Conservation (phyloP, 2,888 invertebrate genomes). For the Polyploca ridens region DNA sequence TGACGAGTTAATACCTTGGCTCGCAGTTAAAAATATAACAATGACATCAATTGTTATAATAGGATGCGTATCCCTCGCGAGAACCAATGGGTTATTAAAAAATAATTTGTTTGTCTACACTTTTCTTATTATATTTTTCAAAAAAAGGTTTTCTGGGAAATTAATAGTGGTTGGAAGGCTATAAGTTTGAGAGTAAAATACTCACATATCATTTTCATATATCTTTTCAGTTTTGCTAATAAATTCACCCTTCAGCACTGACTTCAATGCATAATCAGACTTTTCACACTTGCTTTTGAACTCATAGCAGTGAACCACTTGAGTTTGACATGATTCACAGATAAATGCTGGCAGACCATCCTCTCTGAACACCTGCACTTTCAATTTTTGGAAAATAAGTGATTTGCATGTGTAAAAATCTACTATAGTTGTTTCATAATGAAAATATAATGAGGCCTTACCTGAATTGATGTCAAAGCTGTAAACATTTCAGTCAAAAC, state of each 20-base stretch:
- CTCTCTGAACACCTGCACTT: constrained; percentile 41
- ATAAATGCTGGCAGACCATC: constrained; percentile 57
- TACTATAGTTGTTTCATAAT: not conserved
- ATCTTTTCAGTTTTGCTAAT: constrained; percentile 35
- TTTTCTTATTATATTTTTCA: no score
- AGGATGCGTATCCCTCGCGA: no score
- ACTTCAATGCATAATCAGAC: constrained; percentile 60
- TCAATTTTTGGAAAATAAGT: constrained; percentile 9
- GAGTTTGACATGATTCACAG: constrained; percentile 55
- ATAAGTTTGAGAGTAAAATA: constrained; percentile 17
- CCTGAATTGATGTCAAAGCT: constrained; percentile 62
- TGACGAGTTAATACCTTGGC: no score
- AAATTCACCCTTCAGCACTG: constrained; percentile 50
- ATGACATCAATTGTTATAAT: no score
- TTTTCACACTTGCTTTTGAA: constrained; percentile 74
- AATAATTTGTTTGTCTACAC: no score
- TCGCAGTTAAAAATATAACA: no score
- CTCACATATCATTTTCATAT: constrained; percentile 30
- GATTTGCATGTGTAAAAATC: not conserved
- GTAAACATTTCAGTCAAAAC: constrained; percentile 62
- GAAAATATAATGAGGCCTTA: constrained; percentile 36
- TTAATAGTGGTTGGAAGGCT: no score
- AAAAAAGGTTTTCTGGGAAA: no score
- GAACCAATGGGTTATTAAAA: no score
- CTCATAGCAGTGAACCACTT: constrained; percentile 62